These are phyloP conservation scores for Chaunax sp. DNA, from an alignment of 2,797 vertebrate genomes.

Conservation along the genomic window DNA sequence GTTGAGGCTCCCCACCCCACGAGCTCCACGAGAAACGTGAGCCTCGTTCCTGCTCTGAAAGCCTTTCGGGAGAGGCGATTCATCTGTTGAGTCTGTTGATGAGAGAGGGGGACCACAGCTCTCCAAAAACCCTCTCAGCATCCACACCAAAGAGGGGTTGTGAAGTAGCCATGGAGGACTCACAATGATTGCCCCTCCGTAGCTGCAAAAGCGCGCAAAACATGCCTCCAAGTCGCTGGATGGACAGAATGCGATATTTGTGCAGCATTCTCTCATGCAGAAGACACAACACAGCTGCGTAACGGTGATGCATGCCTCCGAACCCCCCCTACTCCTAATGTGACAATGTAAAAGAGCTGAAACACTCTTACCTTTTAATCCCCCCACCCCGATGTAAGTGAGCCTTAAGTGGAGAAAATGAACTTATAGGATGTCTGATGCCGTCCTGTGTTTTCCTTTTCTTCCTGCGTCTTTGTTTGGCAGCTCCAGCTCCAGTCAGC, in stretches of 20 bases:
- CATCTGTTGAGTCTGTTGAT: slow-evolving; percentile 74
- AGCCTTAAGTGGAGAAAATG: slow-evolving; percentile 34
- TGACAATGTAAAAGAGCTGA: slow-evolving; percentile 7
- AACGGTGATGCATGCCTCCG: slow-evolving; percentile 39
- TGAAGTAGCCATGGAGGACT: slow-evolving; percentile 29
- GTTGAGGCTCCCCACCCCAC: slow-evolving; percentile 27
- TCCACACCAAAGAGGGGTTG: neutral
- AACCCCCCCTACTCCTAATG: neutral
- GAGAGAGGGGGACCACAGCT: slow-evolving; percentile 31
- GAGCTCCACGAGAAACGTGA: slow-evolving; percentile 28
- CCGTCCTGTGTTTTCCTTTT: slow-evolving; percentile 13
- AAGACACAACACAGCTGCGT: slow-evolving; percentile 54
- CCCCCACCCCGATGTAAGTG: slow-evolving; percentile 3
- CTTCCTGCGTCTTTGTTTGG: slow-evolving; percentile 61
- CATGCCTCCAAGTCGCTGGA: slow-evolving; percentile 15
- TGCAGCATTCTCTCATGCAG: slow-evolving; percentile 39
- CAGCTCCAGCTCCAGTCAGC: slow-evolving; percentile 42
- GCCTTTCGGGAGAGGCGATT: slow-evolving; percentile 54
- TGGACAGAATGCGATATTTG: slow-evolving; percentile 15
- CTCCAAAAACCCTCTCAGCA: slow-evolving; percentile 5
- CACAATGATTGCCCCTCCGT: no score
- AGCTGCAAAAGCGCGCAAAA: slow-evolving; percentile 4
- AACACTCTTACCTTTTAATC: slow-evolving; percentile 61
- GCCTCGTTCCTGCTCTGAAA: slow-evolving; percentile 26
- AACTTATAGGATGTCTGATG: slow-evolving; percentile 59